Evolutionary conservation across 2,797 vertebrate species (phyloP).

Genomic region (Danio tinwini): DNA sequence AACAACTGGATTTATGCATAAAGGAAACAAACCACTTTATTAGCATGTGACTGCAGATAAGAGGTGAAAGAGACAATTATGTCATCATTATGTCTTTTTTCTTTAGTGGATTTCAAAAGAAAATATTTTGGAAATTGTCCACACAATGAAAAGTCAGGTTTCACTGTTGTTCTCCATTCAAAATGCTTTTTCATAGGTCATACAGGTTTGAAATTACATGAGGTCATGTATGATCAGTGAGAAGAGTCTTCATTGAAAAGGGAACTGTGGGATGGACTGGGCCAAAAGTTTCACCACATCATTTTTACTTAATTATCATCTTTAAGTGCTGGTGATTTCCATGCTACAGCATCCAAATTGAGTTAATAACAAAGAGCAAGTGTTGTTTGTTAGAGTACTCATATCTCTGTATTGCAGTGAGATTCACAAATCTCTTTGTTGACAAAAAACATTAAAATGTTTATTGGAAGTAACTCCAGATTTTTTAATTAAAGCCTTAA

Average conservation of each 20-base stretch:
- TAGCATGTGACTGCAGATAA: background rate
- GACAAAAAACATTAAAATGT: background rate
- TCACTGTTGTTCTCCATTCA: background rate
- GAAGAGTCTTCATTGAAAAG: slow-evolving; percentile 3
- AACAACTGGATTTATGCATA: background rate
- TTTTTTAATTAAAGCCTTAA: too few relatives aligned
- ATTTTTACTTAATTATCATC: background rate
- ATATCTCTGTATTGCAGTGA: background rate
- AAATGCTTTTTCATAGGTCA: too few relatives aligned
- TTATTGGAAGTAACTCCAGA: too few relatives aligned
- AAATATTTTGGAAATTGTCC: background rate
- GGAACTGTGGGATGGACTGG: background rate
- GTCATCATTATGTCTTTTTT: background rate
- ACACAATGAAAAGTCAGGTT: background rate
- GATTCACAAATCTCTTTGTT: background rate
- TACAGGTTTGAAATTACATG: background rate
- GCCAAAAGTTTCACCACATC: background rate
- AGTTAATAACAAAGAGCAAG: background rate
- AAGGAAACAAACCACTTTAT: background rate
- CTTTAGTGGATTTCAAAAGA: background rate
- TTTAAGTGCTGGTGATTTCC: background rate
- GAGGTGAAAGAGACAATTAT: background rate
- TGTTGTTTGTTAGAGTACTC: background rate
- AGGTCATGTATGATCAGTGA: background rate
- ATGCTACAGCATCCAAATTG: background rate